Evolutionary conservation across 2,888 invertebrate species (phyloP).

Genomic region (Epirrita christyi): DNA sequence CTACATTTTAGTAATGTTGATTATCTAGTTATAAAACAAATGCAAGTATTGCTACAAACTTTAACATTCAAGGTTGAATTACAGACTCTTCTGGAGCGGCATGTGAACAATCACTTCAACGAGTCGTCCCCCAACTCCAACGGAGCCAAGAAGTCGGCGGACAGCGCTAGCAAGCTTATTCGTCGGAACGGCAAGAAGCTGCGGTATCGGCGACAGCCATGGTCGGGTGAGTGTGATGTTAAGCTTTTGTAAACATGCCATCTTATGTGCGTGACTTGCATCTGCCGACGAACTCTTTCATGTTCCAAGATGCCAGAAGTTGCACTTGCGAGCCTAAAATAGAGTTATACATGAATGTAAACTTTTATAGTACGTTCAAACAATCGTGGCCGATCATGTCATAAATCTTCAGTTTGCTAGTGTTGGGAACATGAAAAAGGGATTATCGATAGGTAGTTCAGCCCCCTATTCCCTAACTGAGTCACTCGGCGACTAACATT

Average conservation of each 20-base stretch:
- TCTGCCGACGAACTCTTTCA: too few relatives aligned
- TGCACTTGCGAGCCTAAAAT: too few relatives aligned
- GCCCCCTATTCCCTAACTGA: too few relatives aligned
- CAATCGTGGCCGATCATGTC: too few relatives aligned
- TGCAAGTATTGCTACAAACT: conserved; percentile 2
- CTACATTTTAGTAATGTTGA: background rate
- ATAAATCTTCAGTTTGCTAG: too few relatives aligned
- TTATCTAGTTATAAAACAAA: background rate
- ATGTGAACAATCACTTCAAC: conserved; percentile 96
- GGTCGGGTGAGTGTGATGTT: conserved; percentile 89
- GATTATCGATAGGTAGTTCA: too few relatives aligned
- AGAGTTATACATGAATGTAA: too few relatives aligned
- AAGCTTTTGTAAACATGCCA: too few relatives aligned
- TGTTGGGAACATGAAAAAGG: too few relatives aligned
- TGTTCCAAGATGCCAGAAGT: too few relatives aligned
- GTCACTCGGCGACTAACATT: too few relatives aligned
- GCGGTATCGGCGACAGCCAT: conserved; percentile 93
- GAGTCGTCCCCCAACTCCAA: conserved; percentile 85
- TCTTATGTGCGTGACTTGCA: background rate
- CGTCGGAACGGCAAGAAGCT: conserved; percentile 95
- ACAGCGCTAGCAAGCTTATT: conserved; percentile 90
- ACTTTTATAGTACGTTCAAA: too few relatives aligned
- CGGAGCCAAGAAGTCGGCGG: conserved; percentile 88
- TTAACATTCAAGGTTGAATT: conserved; percentile 49
- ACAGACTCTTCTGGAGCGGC: conserved; percentile 93